These are phyloP conservation scores for Pituophis catenifer DNA, from an alignment of 2,113 vertebrate genomes.

Conservation along the genomic window DNA sequence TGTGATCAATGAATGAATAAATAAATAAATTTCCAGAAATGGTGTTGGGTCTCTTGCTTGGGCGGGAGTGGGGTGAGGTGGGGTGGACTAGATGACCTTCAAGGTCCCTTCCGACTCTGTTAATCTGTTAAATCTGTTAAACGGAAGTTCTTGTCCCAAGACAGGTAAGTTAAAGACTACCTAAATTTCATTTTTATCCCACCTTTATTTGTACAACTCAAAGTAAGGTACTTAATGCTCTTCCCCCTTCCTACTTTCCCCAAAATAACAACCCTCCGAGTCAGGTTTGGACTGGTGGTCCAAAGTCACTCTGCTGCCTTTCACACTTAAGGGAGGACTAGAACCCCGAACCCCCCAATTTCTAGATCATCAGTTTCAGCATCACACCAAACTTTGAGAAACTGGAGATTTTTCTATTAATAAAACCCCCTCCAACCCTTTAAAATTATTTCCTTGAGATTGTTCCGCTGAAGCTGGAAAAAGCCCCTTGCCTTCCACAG, in stretches of 20 bases:
- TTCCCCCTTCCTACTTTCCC: not conserved
- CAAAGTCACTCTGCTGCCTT: not conserved
- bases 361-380: not conserved
- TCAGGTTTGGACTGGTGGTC: not conserved
- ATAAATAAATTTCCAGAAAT: too few relatives aligned
- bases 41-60: too few relatives aligned
- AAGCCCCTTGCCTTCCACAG: not conserved
- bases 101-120: too few relatives aligned
- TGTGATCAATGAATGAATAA: not conserved
- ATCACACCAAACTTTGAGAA: not conserved
- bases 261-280: not conserved
- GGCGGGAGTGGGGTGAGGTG: too few relatives aligned
- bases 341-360: not conserved
- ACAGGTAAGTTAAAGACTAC: not conserved
- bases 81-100: too few relatives aligned
- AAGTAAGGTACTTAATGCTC: not conserved
- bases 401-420: not conserved
- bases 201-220: not conserved
- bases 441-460: not conserved
- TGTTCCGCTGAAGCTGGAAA: not conserved
- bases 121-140: too few relatives aligned
- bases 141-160: not conserved
- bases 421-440: not conserved
- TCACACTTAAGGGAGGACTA: not conserved
- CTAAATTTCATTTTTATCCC: not conserved